Percentiles rank a stretch among this genome's conserved stretches.
Conservation (phyloP, 1,140 invertebrate species). For the Hyposmocoma kahamanoa region DNA sequence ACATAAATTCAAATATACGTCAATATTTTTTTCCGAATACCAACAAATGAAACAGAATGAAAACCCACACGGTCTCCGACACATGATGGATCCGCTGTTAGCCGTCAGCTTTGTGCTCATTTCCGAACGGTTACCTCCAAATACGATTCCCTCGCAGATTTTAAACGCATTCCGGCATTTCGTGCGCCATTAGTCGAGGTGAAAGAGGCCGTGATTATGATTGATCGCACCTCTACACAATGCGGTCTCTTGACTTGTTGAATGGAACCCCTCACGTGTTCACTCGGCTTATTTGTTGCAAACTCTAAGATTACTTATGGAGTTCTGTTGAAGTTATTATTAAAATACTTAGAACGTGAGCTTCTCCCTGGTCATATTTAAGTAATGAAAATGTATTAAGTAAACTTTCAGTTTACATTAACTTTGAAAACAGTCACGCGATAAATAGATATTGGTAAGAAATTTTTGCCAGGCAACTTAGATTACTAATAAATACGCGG, state of each 20-base stretch:
- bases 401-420: no score
- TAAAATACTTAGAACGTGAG: no score
- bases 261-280: neutral
- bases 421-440: no score
- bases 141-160: conserved; percentile 54
- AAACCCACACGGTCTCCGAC: conserved; percentile 20
- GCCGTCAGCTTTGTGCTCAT: conserved; percentile 48
- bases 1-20: no score
- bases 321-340: no score
- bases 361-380: no score
- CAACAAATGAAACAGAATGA: no score
- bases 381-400: no score
- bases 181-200: conserved; percentile 66
- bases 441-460: no score
- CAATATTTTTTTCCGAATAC: neutral
- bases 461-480: no score
- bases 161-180: conserved; percentile 67
- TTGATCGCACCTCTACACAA: conserved; percentile 52
- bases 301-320: conserved; percentile 21
- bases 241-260: conserved; percentile 27
- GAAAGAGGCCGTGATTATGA: conserved; percentile 69
- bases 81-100: conserved; percentile 57
- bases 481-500: no score
- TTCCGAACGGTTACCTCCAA: conserved; percentile 65
- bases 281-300: conserved; percentile 14